Percentiles rank a stretch among this genome's conserved stretches.
Evolutionary conservation across 2,113 vertebrate genomes (phyloP).

Genomic region (Hucho hucho): DNA sequence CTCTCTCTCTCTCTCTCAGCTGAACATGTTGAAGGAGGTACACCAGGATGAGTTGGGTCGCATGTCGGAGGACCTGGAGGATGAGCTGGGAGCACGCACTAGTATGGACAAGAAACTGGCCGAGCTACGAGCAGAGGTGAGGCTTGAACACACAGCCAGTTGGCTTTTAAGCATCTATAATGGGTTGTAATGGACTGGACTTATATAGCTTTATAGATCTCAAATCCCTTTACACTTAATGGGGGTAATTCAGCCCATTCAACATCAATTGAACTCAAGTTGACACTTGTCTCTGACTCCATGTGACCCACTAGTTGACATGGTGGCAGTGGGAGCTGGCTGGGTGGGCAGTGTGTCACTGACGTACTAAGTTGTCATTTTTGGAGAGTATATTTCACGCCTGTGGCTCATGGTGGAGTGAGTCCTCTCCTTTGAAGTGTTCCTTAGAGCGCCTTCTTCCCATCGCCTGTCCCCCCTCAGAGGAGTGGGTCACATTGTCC

Average conservation of each 20-base stretch:
- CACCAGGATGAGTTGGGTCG: conserved; percentile 96
- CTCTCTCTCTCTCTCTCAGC: conserved; percentile 59
- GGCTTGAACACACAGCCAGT: background rate
- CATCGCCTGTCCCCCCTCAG: background rate
- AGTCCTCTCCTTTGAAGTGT: background rate
- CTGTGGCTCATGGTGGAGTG: background rate
- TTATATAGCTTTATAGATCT: background rate
- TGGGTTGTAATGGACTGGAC: too few species aligned
- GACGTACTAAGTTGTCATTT: background rate
- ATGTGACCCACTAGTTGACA: background rate
- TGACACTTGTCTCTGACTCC: background rate
- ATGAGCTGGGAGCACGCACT: conserved; percentile 89
- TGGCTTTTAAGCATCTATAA: background rate
- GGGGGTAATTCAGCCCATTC: too few species aligned
- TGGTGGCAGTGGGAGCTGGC: background rate
- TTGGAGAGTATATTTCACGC: background rate
- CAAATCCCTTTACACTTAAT: background rate
- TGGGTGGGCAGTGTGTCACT: background rate
- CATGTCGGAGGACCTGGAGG: conserved; percentile 95
- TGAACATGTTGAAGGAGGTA: conserved; percentile 92
- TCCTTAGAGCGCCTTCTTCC: background rate
- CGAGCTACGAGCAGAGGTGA: conserved; percentile 89
- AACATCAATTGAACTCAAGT: too few species aligned
- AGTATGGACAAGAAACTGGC: conserved; percentile 98
- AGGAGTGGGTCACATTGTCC: background rate